Conservation (phyloP, 2,113 vertebrate species). For the Neotoma lepida region DNA sequence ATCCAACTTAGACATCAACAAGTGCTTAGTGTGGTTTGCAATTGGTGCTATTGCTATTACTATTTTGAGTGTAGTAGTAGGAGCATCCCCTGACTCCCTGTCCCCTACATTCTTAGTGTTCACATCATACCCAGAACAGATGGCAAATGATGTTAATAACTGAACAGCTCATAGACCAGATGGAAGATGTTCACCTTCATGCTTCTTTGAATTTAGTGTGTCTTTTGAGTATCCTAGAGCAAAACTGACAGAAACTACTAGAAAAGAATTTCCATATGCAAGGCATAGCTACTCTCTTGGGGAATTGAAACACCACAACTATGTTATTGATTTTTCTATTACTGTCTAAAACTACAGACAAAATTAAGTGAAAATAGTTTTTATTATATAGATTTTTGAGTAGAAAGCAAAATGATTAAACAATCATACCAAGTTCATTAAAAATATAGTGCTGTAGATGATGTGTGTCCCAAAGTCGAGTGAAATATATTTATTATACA, state of each 20-base stretch:
- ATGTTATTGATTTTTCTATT: conserved; percentile 72
- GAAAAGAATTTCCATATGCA: conserved; percentile 66
- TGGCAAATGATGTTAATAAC: conserved; percentile 71
- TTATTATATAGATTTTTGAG: conserved; percentile 71
- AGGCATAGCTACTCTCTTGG: conserved; percentile 53
- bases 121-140: conserved; percentile 55
- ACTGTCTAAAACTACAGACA: conserved; percentile 52
- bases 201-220: conserved; percentile 57
- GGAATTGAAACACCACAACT: conserved; percentile 58
- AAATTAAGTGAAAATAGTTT: conserved; percentile 73
- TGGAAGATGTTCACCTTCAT: conserved; percentile 62
- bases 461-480: conserved; percentile 62
- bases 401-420: conserved; percentile 70
- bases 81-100: not conserved
- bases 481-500: conserved; percentile 21
- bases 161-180: conserved; percentile 67
- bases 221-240: conserved; percentile 64
- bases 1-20: conserved; percentile 51
- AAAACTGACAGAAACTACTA: conserved; percentile 57
- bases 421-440: conserved; percentile 69
- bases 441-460: conserved; percentile 64
- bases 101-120: conserved; percentile 39
- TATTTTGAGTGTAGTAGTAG: not conserved
- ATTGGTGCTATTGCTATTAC: not conserved
- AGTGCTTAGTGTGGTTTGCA: not conserved